Evolutionary conservation across 2,888 invertebrate species (phyloP).

Genomic region (Automeris io): DNA sequence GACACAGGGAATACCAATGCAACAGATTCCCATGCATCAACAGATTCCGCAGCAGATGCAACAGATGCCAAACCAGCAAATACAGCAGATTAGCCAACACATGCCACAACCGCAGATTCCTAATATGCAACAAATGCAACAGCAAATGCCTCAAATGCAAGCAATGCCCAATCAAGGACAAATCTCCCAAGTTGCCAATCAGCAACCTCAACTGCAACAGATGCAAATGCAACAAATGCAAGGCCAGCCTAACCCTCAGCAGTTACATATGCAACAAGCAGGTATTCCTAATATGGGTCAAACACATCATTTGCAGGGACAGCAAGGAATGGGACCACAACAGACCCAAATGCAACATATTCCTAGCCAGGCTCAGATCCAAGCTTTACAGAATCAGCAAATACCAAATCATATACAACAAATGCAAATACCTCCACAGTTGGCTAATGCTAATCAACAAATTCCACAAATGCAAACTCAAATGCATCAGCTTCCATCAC

Average conservation of each 20-base stretch:
- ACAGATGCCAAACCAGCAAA: conserved; percentile 71
- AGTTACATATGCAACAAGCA: conserved; percentile 71
- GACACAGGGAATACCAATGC: conserved; percentile 68
- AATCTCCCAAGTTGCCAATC: conserved; percentile 61
- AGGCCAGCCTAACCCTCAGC: conserved; percentile 63
- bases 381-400: conserved; percentile 73
- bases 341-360: conserved; percentile 71
- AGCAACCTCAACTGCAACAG: conserved; percentile 72
- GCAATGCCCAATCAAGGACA: conserved; percentile 66
- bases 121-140: conserved; percentile 72
- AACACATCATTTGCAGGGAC: conserved; percentile 63
- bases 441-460: conserved; percentile 63
- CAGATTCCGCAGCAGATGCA: conserved; percentile 74
- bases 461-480: conserved; percentile 73
- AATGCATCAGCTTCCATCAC: conserved; percentile 69
- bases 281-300: conserved; percentile 70
- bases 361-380: conserved; percentile 71
- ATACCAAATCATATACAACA: conserved; percentile 75
- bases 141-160: conserved; percentile 72
- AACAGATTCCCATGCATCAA: conserved; percentile 73
- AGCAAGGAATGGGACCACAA: conserved; percentile 62
- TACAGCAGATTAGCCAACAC: conserved; percentile 72
- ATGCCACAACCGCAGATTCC: conserved; percentile 65
- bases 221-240: conserved; percentile 74
- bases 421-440: conserved; percentile 67